Evolutionary conservation across 2,113 vertebrate genomes (phyloP).

Genomic region (Sinocyclocheilus maitianheensis): DNA sequence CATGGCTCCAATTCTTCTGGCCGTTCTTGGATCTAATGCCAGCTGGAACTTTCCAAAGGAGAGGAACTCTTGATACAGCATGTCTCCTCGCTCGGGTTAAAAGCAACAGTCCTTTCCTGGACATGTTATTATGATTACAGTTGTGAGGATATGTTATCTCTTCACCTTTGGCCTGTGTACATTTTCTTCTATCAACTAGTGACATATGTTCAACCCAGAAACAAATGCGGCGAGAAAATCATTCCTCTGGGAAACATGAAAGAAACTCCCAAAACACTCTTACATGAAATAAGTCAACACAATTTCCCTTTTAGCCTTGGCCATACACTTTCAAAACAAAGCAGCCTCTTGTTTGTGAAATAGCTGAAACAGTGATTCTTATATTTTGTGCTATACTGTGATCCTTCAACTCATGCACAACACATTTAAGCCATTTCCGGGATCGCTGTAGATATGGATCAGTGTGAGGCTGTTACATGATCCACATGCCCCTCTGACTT

Average conservation of each 20-base stretch:
- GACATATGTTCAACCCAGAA: conserved; percentile 7
- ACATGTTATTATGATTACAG: not conserved
- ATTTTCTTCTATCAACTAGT: conserved; percentile 13
- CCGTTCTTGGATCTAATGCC: conserved; percentile 22
- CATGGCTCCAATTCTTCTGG: not conserved
- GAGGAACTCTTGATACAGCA: conserved; percentile 11
- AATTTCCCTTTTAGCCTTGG: not conserved
- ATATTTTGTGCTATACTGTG: conserved; percentile 28
- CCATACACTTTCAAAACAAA: not conserved
- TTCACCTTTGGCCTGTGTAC: conserved; percentile 7
- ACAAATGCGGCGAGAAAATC: not conserved
- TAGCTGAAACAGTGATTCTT: not conserved
- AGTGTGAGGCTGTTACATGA: conserved; percentile 52
- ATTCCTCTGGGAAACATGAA: conserved; percentile 15
- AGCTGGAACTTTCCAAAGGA: conserved; percentile 4
- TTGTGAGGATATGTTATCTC: conserved; percentile 26
- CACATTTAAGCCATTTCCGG: conserved; percentile 43
- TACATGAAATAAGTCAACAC: conserved; percentile 4
- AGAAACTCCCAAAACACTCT: conserved; percentile 3
- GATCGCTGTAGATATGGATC: conserved; percentile 49
- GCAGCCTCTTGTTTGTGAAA: not conserved
- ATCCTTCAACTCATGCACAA: conserved; percentile 15
- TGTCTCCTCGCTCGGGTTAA: not conserved
- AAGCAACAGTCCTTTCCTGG: not conserved
- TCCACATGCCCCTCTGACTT: conserved; percentile 54